Evolutionary conservation across 2,888 invertebrate species (phyloP).

Genomic region (Protodeltote pygarga): DNA sequence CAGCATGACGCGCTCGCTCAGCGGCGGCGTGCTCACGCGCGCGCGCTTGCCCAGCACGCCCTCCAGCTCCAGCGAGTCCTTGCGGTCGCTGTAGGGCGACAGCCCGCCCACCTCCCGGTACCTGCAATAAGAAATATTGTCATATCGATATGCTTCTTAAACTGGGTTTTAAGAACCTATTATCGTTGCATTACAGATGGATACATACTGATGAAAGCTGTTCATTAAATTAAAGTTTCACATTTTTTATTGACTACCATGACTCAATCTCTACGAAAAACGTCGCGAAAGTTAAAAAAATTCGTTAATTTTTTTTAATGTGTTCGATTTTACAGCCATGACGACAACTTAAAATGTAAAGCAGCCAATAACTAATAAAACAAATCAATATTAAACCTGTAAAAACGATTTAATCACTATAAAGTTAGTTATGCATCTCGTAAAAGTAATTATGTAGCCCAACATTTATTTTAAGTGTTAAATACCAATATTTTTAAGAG

Average conservation of each 20-base stretch:
- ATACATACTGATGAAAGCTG: too few relatives aligned
- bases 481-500: conserved; percentile 16
- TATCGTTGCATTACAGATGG: neutral
- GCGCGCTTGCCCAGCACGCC: conserved; percentile 89
- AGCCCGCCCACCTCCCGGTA: conserved; percentile 81
- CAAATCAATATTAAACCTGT: conserved; percentile 11
- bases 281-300: too few relatives aligned
- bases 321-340: conserved; percentile 6
- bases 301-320: too few relatives aligned
- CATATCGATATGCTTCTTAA: too few relatives aligned
- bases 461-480: conserved; percentile 25
- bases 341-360: conserved; percentile 6
- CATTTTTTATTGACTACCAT: too few relatives aligned
- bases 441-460: conserved; percentile 22
- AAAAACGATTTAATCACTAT: conserved; percentile 14
- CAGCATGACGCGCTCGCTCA: conserved; percentile 96
- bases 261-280: too few relatives aligned
- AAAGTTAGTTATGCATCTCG: conserved; percentile 19
- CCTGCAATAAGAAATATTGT: too few relatives aligned
- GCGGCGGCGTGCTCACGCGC: conserved; percentile 90
- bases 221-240: too few relatives aligned
- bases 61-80: conserved; percentile 81
- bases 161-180: too few relatives aligned
- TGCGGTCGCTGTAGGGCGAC: conserved; percentile 82
- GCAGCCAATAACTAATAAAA: conserved; percentile 8